phyloP scores from a whole-genome alignment of 2,888 invertebrate genomes.

The Agonopterix arenella region DNA sequence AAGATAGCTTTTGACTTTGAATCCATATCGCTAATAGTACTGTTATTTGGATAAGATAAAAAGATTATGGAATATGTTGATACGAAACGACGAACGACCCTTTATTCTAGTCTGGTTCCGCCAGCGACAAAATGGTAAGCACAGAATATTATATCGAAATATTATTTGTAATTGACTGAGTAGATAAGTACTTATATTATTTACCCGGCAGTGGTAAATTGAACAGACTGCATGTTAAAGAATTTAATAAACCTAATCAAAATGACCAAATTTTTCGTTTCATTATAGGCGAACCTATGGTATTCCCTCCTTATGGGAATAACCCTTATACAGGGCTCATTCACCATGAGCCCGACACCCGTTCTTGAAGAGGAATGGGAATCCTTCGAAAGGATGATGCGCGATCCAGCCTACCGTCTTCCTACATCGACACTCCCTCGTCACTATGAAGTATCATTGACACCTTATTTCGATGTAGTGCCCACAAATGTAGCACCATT shows the following conservation, averaged over 20 bases:
- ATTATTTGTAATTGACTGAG: neutral
- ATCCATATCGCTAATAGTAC: conserved; percentile 20
- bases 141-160: neutral
- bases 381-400: conserved; percentile 32
- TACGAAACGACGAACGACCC: conserved; percentile 15
- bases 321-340: conserved; percentile 38
- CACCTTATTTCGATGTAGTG: conserved; percentile 57
- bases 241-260: neutral
- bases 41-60: conserved; percentile 30
- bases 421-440: conserved; percentile 64
- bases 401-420: conserved; percentile 55
- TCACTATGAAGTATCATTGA: conserved; percentile 71
- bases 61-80: conserved; percentile 27
- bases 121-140: conserved; percentile 55
- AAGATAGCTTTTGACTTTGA: conserved; percentile 13
- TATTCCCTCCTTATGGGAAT: conserved; percentile 35
- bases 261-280: neutral
- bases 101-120: conserved; percentile 23
- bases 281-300: conserved; percentile 44
- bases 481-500: conserved; percentile 34
- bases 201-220: too few species aligned
- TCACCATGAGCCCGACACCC: conserved; percentile 45
- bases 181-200: too few species aligned
- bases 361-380: conserved; percentile 53
- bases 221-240: too few species aligned